Conservation (phyloP, 2,113 vertebrate species). For the Rhombomys opimus region DNA sequence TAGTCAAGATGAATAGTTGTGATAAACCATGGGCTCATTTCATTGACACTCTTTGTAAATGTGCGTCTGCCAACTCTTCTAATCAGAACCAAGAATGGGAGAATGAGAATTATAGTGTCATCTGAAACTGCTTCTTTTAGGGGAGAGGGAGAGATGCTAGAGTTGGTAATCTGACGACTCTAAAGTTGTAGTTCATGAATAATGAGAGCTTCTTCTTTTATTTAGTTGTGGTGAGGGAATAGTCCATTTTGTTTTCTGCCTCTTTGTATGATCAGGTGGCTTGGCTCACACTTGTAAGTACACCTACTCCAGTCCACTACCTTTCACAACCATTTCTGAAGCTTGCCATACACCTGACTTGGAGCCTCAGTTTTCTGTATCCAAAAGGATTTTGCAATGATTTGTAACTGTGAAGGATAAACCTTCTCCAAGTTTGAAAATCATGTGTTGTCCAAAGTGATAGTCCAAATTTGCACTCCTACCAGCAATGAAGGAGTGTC, state of each 20-base stretch:
- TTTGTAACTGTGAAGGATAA: slow-evolving; percentile 47
- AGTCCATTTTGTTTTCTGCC: slow-evolving; percentile 47
- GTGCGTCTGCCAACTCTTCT: slow-evolving; percentile 38
- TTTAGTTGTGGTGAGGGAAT: background rate
- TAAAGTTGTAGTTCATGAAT: slow-evolving; percentile 62
- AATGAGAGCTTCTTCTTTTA: slow-evolving; percentile 44
- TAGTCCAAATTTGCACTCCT: too few species aligned
- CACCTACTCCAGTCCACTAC: background rate
- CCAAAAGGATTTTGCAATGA: slow-evolving; percentile 54
- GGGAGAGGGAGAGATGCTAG: background rate
- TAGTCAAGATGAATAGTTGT: slow-evolving; percentile 83
- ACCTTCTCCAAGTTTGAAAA: slow-evolving; percentile 58
- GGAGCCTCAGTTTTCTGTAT: slow-evolving; percentile 20
- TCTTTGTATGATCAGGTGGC: slow-evolving; percentile 37
- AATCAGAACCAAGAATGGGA: slow-evolving; percentile 36
- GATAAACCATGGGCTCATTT: slow-evolving; percentile 72
- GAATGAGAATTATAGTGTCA: slow-evolving; percentile 42
- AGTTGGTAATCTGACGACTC: slow-evolving; percentile 42
- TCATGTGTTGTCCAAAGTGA: background rate
- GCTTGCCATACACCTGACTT: background rate
- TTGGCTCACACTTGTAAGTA: slow-evolving; percentile 36
- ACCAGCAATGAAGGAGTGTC: too few species aligned
- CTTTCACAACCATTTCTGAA: background rate
- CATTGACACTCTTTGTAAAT: slow-evolving; percentile 55
- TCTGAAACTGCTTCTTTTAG: background rate